phyloP scores from a whole-genome alignment of 2,888 invertebrate species.

The Macrophya annulata region DNA sequence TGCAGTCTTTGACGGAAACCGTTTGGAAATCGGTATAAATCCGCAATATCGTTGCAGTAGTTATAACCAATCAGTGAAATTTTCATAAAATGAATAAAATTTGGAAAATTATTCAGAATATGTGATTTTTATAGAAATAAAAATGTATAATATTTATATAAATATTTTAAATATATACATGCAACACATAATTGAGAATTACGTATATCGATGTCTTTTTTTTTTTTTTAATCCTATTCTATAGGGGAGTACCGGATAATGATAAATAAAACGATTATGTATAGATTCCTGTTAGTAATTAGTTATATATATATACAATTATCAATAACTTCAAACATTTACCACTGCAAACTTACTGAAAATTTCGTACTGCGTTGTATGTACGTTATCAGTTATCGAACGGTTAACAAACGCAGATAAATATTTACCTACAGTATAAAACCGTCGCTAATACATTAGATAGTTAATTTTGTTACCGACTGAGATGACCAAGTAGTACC shows the following conservation, averaged over 20 bases:
- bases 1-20: too few species aligned
- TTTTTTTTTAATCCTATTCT: neutral
- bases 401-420: neutral
- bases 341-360: neutral
- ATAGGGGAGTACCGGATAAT: neutral
- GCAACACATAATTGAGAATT: neutral
- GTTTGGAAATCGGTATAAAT: too few species aligned
- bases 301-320: neutral
- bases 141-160: too few species aligned
- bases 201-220: neutral
- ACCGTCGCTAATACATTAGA: neutral
- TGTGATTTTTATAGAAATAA: too few species aligned
- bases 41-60: too few species aligned
- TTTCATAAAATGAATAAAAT: too few species aligned
- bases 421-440: constrained; percentile 1
- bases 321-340: constrained; percentile 2
- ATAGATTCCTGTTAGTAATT: constrained; percentile 30
- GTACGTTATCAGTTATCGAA: neutral
- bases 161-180: neutral
- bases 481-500: neutral
- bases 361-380: neutral
- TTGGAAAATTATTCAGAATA: too few species aligned
- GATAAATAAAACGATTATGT: constrained; percentile 5
- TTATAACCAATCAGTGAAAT: too few species aligned
- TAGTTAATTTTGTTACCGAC: neutral